A percentile compares a stretch with the other conserved stretches of the same genome.
phyloP scores from a whole-genome alignment of 1,140 invertebrate species.

The Hesperophylax magnus region DNA sequence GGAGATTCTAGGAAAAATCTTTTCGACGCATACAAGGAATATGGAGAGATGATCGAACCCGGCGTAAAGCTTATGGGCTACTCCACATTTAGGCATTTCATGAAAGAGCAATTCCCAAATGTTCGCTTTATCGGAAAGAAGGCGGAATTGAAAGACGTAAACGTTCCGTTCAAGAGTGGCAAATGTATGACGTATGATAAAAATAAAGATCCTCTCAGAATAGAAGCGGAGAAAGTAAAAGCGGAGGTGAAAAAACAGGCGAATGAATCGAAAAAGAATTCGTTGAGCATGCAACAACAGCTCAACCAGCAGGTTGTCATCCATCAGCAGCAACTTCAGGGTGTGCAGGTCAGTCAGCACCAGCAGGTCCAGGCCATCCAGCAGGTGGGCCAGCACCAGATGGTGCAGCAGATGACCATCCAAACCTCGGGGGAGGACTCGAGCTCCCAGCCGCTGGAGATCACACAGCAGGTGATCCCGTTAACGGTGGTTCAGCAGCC shows the following conservation, averaged over 20 bases:
- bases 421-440: slow-evolving; percentile 68
- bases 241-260: slow-evolving; percentile 66
- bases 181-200: slow-evolving; percentile 68
- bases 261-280: slow-evolving; percentile 66
- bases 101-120: slow-evolving; percentile 86
- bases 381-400: slow-evolving; percentile 67
- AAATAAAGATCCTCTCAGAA: slow-evolving; percentile 68
- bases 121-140: slow-evolving; percentile 79
- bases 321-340: slow-evolving; percentile 62
- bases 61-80: slow-evolving; percentile 83
- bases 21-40: slow-evolving; percentile 81
- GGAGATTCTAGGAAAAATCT: slow-evolving; percentile 81
- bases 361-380: slow-evolving; percentile 67
- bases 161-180: slow-evolving; percentile 69
- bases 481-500: slow-evolving; percentile 73
- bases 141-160: slow-evolving; percentile 70
- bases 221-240: slow-evolving; percentile 68
- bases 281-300: slow-evolving; percentile 63
- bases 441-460: slow-evolving; percentile 69
- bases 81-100: slow-evolving; percentile 83
- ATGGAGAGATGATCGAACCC: slow-evolving; percentile 77
- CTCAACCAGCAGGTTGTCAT: slow-evolving; percentile 63
- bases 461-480: slow-evolving; percentile 75
- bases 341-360: slow-evolving; percentile 67
- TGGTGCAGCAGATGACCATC: slow-evolving; percentile 67